Conservation (phyloP, 2,888 invertebrate genomes). For the Flexamia atlantica region DNA sequence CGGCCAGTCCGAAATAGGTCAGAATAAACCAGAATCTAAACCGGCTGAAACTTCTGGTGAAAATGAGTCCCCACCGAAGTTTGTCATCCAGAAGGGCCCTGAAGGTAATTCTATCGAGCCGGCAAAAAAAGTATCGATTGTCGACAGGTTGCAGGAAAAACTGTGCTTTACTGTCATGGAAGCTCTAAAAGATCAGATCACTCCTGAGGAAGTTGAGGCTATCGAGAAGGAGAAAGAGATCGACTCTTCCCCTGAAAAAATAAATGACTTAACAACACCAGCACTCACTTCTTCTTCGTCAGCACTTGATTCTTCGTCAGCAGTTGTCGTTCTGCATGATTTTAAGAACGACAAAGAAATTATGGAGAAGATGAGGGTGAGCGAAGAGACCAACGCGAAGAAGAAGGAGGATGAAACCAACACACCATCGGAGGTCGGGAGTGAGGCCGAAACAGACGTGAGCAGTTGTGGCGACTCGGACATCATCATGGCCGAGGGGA, state of each 20-base stretch:
- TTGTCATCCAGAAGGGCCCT: constrained; percentile 10
- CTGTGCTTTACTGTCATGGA: constrained; percentile 35
- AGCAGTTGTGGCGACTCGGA: constrained; percentile 40
- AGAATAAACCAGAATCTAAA: not conserved
- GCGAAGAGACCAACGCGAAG: not conserved
- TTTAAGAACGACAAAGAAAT: constrained; percentile 15
- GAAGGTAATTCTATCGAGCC: not conserved
- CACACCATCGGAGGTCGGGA: constrained; percentile 19
- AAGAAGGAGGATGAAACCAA: not conserved
- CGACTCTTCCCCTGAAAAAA: constrained; percentile 45
- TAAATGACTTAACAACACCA: not conserved
- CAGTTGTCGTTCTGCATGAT: constrained; percentile 28
- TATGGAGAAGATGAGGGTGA: not conserved
- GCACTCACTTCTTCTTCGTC: not conserved
- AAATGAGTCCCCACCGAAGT: constrained; percentile 27
- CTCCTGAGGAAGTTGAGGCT: constrained; percentile 18
- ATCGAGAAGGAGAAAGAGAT: constrained; percentile 15
- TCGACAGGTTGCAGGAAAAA: constrained; percentile 64
- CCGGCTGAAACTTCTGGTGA: not conserved
- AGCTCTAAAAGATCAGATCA: constrained; percentile 24
- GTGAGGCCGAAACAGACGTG: constrained; percentile 35
- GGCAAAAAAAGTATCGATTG: constrained; percentile 47
- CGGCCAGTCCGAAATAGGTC: not conserved
- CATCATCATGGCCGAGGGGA: not conserved
- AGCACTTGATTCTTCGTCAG: not conserved